Evolutionary conservation across 2,888 invertebrate genomes (phyloP).

Genomic region (Chaetoderma sp.): DNA sequence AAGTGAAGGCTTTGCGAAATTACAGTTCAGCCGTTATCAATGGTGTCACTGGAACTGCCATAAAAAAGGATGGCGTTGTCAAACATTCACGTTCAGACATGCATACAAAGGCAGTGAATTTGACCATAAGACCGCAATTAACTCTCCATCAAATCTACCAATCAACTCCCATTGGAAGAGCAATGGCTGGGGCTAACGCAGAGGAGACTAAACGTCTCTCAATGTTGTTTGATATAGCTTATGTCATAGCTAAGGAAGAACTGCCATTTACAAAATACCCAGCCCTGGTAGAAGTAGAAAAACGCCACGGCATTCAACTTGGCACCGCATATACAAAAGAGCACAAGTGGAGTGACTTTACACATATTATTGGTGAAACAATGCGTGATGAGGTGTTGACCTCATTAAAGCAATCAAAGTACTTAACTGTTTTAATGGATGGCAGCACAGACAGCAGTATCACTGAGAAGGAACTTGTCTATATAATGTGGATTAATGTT

Average conservation of each 20-base stretch:
- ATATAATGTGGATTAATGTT: neutral
- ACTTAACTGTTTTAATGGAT: neutral
- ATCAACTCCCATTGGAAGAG: too few species aligned
- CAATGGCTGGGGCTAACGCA: too few species aligned
- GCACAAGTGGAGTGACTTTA: slow-evolving; percentile 1
- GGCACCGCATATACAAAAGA: neutral
- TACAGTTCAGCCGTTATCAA: too few species aligned
- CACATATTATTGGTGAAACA: neutral
- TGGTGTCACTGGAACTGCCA: too few species aligned
- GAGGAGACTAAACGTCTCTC: neutral
- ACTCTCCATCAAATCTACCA: too few species aligned
- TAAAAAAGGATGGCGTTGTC: too few species aligned
- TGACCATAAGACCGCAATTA: too few species aligned
- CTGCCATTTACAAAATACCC: neutral
- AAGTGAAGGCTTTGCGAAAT: too few species aligned
- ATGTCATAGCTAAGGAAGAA: neutral
- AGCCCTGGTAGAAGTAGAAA: neutral
- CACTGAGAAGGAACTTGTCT: neutral
- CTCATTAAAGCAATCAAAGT: neutral
- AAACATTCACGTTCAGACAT: too few species aligned
- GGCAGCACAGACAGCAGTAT: neutral
- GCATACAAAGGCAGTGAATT: too few species aligned
- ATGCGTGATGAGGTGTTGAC: neutral
- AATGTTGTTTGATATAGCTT: slow-evolving; percentile 2
- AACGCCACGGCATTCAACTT: neutral